Conservation (phyloP, 2,888 invertebrate species). For the Pterostichus madidus region DNA sequence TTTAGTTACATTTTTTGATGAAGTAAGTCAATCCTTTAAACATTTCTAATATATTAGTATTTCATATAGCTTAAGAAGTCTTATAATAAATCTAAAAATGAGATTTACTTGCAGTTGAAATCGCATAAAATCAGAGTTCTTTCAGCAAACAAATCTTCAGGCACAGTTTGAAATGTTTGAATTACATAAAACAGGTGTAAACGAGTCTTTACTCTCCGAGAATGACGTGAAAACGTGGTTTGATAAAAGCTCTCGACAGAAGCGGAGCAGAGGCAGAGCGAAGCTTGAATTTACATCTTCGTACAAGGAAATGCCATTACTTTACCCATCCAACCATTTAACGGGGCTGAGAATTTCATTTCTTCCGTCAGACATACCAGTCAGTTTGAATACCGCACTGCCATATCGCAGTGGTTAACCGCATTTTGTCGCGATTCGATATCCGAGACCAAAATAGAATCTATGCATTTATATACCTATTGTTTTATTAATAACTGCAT, state of each 20-base stretch:
- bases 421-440: background rate
- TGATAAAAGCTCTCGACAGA: constrained; percentile 49
- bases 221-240: constrained; percentile 39
- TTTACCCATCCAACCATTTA: constrained; percentile 62
- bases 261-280: constrained; percentile 19
- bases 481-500: constrained; percentile 21
- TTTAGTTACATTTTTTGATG: too few relatives aligned
- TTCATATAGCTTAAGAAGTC: too few relatives aligned
- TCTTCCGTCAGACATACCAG: constrained; percentile 46
- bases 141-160: constrained; percentile 9
- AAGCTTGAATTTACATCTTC: constrained; percentile 55
- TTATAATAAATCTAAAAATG: too few relatives aligned
- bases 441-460: background rate
- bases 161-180: constrained; percentile 11
- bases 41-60: too few relatives aligned
- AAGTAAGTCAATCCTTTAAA: too few relatives aligned
- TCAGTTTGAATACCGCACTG: background rate
- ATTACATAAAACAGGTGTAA: constrained; percentile 58
- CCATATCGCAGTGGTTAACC: constrained; percentile 36
- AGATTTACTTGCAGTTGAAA: too few relatives aligned
- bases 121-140: background rate
- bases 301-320: constrained; percentile 61
- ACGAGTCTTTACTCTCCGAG: constrained; percentile 26
- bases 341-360: constrained; percentile 59
- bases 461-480: background rate